Percentiles rank a stretch among this genome's conserved stretches.
phyloP scores from a whole-genome alignment of 2,797 vertebrate species.

The Bradypodion pumilum region DNA sequence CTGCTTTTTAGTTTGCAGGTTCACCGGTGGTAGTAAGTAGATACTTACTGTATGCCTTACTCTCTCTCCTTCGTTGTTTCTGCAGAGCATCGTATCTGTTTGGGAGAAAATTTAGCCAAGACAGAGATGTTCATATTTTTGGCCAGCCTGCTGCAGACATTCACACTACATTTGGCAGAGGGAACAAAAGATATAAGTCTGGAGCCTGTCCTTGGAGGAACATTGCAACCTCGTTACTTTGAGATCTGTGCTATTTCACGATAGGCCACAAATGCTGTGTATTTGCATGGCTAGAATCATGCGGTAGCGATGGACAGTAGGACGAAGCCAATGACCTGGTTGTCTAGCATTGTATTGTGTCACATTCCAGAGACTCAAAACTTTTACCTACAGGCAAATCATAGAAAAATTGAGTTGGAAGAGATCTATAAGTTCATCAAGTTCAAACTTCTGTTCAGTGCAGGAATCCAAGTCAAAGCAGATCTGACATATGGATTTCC shows the following conservation, averaged over 20 bases:
- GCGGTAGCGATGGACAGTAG: not conserved
- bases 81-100: slow-evolving; percentile 48
- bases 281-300: not conserved
- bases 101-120: slow-evolving; percentile 48
- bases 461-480: too few species aligned
- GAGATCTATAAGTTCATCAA: too few species aligned
- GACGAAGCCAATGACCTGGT: not conserved
- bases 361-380: not conserved
- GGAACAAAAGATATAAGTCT: slow-evolving; percentile 2
- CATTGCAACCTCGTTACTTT: slow-evolving; percentile 10
- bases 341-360: not conserved
- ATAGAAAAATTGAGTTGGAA: too few species aligned
- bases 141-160: slow-evolving; percentile 41
- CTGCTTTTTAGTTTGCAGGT: not conserved
- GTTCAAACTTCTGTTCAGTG: too few species aligned
- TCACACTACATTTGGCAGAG: slow-evolving; percentile 20
- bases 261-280: not conserved
- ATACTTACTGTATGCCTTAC: not conserved
- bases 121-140: slow-evolving; percentile 56
- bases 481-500: too few species aligned
- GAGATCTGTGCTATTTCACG: slow-evolving; percentile 18
- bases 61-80: not conserved
- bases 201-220: not conserved
- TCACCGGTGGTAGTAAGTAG: not conserved
- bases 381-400: too few species aligned